Evolutionary conservation across 2,888 invertebrate species (phyloP).

Genomic region (Ophioninae sp.): DNA sequence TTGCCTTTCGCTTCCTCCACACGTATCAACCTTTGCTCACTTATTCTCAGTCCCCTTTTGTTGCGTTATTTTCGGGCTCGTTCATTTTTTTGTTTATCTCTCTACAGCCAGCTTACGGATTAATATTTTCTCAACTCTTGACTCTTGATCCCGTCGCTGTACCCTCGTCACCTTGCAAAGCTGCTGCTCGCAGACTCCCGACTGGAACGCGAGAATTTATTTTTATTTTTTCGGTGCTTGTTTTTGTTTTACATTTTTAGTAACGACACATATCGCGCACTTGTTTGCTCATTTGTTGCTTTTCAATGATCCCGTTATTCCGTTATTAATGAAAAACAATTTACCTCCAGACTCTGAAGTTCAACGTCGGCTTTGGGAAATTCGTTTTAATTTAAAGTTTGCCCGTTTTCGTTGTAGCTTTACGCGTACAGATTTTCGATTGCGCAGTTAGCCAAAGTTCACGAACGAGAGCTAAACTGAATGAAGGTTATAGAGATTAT

Average conservation of each 20-base stretch:
- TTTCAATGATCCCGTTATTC: background rate
- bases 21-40: slow-evolving; percentile 31
- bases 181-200: background rate
- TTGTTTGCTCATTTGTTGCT: background rate
- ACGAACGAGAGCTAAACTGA: background rate
- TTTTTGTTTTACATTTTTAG: background rate
- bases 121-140: slow-evolving; percentile 36
- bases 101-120: slow-evolving; percentile 12
- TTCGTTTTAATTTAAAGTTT: slow-evolving; percentile 50
- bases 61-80: slow-evolving; percentile 34
- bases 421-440: slow-evolving; percentile 29
- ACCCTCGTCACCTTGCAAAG: background rate
- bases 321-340: slow-evolving; percentile 31
- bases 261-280: background rate
- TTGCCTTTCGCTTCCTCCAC: slow-evolving; percentile 29
- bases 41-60: slow-evolving; percentile 42
- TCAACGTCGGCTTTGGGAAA: slow-evolving; percentile 24
- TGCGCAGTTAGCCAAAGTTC: slow-evolving; percentile 13
- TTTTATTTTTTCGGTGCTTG: background rate
- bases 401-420: background rate
- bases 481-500: background rate
- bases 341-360: slow-evolving; percentile 28
- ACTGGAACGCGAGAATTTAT: background rate
- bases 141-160: slow-evolving; percentile 18
- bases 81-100: slow-evolving; percentile 18